These are phyloP conservation scores for Liodrosophila aerea DNA, from an alignment of 2,888 invertebrate species.

Conservation along the genomic window DNA sequence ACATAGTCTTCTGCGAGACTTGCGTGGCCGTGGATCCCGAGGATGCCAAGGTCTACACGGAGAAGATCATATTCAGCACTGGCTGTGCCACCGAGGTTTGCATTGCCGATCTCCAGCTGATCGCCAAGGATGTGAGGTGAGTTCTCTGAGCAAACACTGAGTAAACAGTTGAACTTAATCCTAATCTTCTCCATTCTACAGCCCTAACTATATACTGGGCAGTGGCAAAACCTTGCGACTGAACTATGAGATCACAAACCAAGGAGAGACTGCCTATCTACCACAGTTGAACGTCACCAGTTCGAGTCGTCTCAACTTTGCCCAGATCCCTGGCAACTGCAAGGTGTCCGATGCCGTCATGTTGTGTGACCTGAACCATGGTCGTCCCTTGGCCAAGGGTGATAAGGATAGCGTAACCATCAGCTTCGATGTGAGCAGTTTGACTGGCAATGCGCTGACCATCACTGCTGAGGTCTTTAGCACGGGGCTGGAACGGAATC, in stretches of 20 bases:
- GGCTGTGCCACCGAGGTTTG: slow-evolving; percentile 81
- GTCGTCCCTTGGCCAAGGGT: slow-evolving; percentile 76
- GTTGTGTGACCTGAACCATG: slow-evolving; percentile 79
- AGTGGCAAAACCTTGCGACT: slow-evolving; percentile 78
- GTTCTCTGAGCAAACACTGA: slow-evolving; percentile 1
- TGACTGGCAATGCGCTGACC: slow-evolving; percentile 73
- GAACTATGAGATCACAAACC: slow-evolving; percentile 81
- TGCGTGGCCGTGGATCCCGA: slow-evolving; percentile 82
- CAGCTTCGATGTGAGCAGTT: slow-evolving; percentile 79
- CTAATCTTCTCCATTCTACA: slow-evolving; percentile 28
- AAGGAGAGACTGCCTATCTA: slow-evolving; percentile 83
- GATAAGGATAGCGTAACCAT: slow-evolving; percentile 72
- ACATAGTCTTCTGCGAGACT: slow-evolving; percentile 79
- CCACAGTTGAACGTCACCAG: slow-evolving; percentile 83
- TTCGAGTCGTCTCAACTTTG: slow-evolving; percentile 80
- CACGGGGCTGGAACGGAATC: slow-evolving; percentile 79
- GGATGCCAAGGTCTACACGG: slow-evolving; percentile 73
- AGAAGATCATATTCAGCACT: slow-evolving; percentile 82
- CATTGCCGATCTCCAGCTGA: slow-evolving; percentile 80
- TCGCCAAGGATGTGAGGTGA: slow-evolving; percentile 72
- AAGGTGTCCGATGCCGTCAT: slow-evolving; percentile 66
- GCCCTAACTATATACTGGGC: slow-evolving; percentile 79
- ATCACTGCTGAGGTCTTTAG: slow-evolving; percentile 81
- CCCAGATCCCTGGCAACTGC: slow-evolving; percentile 80
- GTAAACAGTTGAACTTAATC: background rate